Conservation (phyloP, 2,797 vertebrate species). For the Ispidina picta region DNA sequence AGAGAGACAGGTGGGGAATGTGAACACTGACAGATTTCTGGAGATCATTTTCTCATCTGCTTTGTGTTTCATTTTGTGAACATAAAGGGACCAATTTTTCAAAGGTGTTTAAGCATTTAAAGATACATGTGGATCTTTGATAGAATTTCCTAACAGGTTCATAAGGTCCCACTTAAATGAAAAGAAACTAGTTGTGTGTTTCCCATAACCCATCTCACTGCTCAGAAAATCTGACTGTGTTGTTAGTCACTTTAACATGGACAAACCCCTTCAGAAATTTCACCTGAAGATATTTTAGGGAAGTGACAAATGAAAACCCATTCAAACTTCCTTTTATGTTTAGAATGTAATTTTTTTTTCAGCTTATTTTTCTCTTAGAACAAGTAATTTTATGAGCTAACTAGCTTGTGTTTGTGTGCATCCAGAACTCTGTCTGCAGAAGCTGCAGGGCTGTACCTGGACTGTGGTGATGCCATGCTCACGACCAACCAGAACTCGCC, state of each 20-base stretch:
- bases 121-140: neutral
- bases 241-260: neutral
- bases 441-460: constrained; percentile 79
- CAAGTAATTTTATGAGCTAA: neutral
- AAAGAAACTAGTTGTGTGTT: neutral
- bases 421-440: neutral
- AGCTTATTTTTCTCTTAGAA: neutral
- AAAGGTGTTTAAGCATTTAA: neutral
- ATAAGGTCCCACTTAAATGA: neutral
- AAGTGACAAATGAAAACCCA: neutral
- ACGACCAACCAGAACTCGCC: constrained; percentile 86
- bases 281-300: neutral
- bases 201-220: neutral
- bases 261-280: neutral
- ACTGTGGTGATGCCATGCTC: constrained; percentile 93
- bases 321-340: neutral
- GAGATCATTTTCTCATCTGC: neutral
- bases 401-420: neutral
- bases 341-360: neutral
- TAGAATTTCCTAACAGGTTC: neutral
- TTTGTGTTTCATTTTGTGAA: neutral
- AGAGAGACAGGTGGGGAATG: neutral
- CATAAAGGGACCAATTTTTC: neutral
- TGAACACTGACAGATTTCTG: neutral
- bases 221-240: neutral